Base-by-base conservation (phyloP, 2,113 vertebrate genomes). In the Heterochromis multidens region DNA sequence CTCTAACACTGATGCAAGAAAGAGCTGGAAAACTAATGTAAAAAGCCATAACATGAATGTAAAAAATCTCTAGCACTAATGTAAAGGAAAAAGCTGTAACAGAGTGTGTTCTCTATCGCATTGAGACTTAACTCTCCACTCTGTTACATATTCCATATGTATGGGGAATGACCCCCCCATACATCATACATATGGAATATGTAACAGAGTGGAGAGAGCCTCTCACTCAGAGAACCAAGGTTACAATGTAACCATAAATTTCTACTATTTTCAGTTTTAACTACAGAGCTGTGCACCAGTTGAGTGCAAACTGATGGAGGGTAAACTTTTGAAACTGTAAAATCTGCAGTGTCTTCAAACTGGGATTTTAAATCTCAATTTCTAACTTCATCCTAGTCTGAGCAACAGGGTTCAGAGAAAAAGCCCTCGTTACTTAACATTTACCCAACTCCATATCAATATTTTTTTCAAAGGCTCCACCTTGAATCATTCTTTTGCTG, bases 251-350 rank as follows among this genome's bases (percentile, higher is more conserved):
- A 33, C 31, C 3, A 3, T 33, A 6, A 3, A 33, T 43, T 43
- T 67, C 63, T 8, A 7, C 7, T 25, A 17, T 25, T 17, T 65
- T 67, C 16, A 33, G 9, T 16, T 72, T 2, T 3, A n/a, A 31
- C 70, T 5, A 29, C 67, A 52, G 25, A 29, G 67, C 7, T 52
- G 49, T 52, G 46, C 6, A 49, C 16, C 6, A 16, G 2, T 17
- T 52, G 5, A 16, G 14, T 14, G 46, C 13, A 49, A 16, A 16
- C 4, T 40, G 35, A 23, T 70, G 65, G 17, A 17, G 1, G 0
- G 40, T 25, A 72, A 49, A 72, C 49, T 49, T 29, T 49, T 29
- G 40, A 49, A 49, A 27, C 0, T 46, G 23, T 70, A 25, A 40
- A 40, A 7, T 29, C 43, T 21, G 25, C 43, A 52, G 40, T 49